Conservation (phyloP, 2,888 invertebrate genomes). For the Mechanitis mazaeus region DNA sequence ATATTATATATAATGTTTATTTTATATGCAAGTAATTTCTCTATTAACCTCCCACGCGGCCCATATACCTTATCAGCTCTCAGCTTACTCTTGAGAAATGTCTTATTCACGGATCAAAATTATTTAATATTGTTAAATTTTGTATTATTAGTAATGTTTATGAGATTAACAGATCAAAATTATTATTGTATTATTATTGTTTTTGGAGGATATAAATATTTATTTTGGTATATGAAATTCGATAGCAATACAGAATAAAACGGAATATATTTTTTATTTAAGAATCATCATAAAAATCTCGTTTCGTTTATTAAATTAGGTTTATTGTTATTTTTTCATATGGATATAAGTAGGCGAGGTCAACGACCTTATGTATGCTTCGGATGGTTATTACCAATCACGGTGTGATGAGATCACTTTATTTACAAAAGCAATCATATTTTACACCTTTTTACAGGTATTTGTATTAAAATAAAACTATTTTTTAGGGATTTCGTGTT, state of each 20-base stretch:
- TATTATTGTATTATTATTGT: too few species aligned
- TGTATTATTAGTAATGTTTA: neutral
- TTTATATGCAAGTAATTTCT: constrained; percentile 70
- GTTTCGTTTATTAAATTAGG: constrained; percentile 27
- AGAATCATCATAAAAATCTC: constrained; percentile 20
- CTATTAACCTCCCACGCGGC: constrained; percentile 55
- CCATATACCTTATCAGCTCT: constrained; percentile 8
- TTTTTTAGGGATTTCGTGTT: neutral
- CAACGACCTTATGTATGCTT: constrained; percentile 23
- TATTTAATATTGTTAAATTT: constrained; percentile 1
- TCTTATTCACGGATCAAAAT: neutral
- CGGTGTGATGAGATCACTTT: constrained; percentile 29
- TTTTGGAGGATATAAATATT: neutral
- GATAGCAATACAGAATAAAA: constrained; percentile 9
- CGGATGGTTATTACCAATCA: constrained; percentile 23
- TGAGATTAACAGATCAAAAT: too few species aligned
- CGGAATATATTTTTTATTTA: constrained; percentile 13
- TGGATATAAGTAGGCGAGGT: constrained; percentile 29
- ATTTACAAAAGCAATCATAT: constrained; percentile 18
- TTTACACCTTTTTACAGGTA: constrained; percentile 18
- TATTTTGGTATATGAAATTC: neutral
- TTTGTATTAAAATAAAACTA: constrained; percentile 13
- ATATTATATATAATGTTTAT: constrained; percentile 57
- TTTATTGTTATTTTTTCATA: constrained; percentile 26
- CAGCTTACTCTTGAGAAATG: neutral